These are phyloP conservation scores for Poliocrania exsul DNA, from an alignment of 2,797 vertebrate species.

Conservation along the genomic window DNA sequence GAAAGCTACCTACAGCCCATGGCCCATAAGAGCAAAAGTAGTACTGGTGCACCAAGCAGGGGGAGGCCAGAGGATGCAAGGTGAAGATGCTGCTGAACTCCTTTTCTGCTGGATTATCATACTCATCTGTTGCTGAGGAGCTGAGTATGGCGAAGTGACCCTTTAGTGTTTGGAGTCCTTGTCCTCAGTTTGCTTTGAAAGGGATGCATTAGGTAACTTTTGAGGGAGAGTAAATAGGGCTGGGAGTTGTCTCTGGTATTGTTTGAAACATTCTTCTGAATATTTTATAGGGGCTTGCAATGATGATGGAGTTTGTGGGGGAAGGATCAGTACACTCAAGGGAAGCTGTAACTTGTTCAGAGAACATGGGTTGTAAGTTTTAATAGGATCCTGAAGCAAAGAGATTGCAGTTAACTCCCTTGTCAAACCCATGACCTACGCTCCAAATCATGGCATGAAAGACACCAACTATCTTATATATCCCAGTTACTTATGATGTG, in stretches of 20 bases:
- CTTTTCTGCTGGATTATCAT: not conserved
- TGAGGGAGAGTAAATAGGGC: not conserved
- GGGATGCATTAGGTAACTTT: not conserved
- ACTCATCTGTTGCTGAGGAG: not conserved
- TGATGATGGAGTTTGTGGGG: not conserved
- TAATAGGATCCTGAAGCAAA: not conserved
- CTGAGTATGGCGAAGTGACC: not conserved
- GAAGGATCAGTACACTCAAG: not conserved
- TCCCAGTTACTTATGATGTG: not conserved
- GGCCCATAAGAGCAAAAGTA: not conserved
- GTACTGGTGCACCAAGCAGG: not conserved
- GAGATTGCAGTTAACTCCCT: not conserved
- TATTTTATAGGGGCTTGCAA: not conserved
- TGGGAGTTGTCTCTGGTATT: not conserved
- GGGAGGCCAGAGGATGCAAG: not conserved
- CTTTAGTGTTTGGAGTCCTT: not conserved
- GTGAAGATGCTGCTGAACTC: not conserved
- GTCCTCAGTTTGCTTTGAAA: not conserved
- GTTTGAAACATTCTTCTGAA: not conserved
- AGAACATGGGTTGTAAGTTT: not conserved
- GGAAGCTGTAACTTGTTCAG: not conserved
- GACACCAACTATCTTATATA: not conserved
- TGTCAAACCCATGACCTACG: not conserved
- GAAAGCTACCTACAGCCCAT: not conserved
- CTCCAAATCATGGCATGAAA: not conserved